phyloP scores from a whole-genome alignment of 2,113 vertebrate genomes.

The Melanocharis versteri region DNA sequence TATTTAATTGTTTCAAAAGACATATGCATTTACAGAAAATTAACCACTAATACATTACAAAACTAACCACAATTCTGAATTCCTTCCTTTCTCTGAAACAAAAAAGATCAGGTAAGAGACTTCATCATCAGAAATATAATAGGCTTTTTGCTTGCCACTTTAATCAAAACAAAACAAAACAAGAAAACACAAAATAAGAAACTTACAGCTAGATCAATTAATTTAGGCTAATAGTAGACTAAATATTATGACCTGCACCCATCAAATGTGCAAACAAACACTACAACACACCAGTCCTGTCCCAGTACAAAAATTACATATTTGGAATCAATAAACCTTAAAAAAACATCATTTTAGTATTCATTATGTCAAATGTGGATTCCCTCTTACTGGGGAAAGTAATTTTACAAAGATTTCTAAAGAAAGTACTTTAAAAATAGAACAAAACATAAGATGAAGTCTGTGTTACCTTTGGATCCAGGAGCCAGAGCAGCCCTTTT shows the following conservation, averaged over 20 bases:
- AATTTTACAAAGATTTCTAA: background rate
- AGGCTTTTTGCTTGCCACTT: background rate
- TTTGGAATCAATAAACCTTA: background rate
- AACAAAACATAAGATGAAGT: background rate
- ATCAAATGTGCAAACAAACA: background rate
- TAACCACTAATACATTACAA: background rate
- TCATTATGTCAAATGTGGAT: background rate
- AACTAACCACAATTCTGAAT: background rate
- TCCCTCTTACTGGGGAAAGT: background rate
- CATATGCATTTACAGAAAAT: background rate
- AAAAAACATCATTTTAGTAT: background rate
- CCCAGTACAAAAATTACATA: background rate
- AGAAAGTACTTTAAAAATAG: background rate
- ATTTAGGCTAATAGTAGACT: background rate
- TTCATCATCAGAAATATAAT: background rate
- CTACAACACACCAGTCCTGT: background rate
- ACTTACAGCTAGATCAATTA: background rate
- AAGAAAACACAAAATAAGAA: background rate
- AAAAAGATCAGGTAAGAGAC: background rate
- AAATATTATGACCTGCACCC: background rate
- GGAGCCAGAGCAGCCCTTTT: constrained; percentile 94
- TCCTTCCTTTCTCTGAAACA: background rate
- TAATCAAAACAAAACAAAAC: background rate
- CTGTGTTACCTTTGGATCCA: constrained; percentile 91
- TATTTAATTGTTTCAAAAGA: background rate